Percentiles rank a stretch among this genome's conserved stretches.
These are phyloP conservation scores for Caenorhabditis afra DNA, from an alignment of 2,888 invertebrate genomes.

Conservation along the genomic window DNA sequence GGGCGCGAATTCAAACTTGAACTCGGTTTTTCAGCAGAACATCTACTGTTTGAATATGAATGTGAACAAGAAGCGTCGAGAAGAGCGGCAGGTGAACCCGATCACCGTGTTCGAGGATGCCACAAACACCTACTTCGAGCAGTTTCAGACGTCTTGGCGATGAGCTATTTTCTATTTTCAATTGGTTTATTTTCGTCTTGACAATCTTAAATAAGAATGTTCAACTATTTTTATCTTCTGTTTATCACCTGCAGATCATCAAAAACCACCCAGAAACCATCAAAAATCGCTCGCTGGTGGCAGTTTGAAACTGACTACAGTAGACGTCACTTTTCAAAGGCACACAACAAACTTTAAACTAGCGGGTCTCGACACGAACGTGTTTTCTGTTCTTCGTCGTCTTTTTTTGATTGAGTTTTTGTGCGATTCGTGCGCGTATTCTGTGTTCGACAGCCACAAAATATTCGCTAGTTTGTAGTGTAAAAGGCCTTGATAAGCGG, in stretches of 20 bases:
- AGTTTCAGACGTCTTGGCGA: slow-evolving; percentile 35
- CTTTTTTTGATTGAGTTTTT: not conserved
- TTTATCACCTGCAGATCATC: no score
- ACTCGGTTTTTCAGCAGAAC: slow-evolving; percentile 15
- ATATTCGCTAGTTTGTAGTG: slow-evolving; percentile 44
- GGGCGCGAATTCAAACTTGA: not conserved
- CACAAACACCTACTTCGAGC: slow-evolving; percentile 42
- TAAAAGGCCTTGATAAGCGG: slow-evolving; percentile 30
- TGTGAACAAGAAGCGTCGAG: slow-evolving; percentile 7
- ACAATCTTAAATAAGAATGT: no score
- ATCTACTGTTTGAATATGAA: slow-evolving; percentile 26
- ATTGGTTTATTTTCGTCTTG: no score
- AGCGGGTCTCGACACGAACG: not conserved
- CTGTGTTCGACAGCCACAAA: slow-evolving; percentile 19
- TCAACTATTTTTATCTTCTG: not conserved
- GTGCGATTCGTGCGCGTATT: slow-evolving; percentile 17
- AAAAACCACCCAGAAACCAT: no score
- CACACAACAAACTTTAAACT: not conserved
- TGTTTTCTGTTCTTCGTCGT: not conserved
- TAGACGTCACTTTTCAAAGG: not conserved
- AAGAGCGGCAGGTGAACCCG: slow-evolving; percentile 35
- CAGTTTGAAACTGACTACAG: not conserved
- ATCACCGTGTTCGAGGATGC: slow-evolving; percentile 43
- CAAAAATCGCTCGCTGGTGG: not conserved
- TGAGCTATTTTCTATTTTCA: not conserved